A percentile compares a stretch with the other conserved stretches of the same genome.
Evolutionary conservation across 2,113 vertebrate genomes (phyloP).

Genomic region (Galbula dea): DNA sequence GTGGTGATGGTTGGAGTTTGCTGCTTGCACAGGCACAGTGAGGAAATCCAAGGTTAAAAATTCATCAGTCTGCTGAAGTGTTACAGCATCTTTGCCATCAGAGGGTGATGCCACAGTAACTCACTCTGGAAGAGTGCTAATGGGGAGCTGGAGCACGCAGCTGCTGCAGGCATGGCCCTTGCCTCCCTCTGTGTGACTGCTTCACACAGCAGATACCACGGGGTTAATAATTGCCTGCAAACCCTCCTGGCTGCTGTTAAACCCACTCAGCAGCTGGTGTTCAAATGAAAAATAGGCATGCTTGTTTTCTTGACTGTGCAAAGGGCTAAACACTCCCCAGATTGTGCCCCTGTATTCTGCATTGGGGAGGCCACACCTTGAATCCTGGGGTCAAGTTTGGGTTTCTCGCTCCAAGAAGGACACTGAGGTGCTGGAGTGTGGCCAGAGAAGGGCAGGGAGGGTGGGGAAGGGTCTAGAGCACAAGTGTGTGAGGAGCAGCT

Average conservation of each 20-base stretch:
- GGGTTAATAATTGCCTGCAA: background rate
- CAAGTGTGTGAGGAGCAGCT: no score
- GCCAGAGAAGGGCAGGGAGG: no score
- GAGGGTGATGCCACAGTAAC: background rate
- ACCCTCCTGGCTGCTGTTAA: background rate
- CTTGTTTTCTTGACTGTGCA: background rate
- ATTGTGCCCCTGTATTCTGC: no score
- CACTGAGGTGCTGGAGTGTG: no score
- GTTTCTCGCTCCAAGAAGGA: no score
- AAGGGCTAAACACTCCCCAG: background rate
- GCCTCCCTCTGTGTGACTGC: background rate
- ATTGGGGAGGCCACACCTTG: no score
- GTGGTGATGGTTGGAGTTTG: background rate
- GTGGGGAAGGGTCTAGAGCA: no score
- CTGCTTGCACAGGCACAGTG: background rate
- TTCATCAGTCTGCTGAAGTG: background rate
- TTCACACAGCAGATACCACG: fast-evolving
- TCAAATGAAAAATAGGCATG: background rate
- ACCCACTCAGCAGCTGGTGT: fast-evolving
- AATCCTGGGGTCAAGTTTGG: no score
- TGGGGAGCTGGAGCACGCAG: background rate
- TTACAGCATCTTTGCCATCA: background rate
- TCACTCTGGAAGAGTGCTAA: background rate
- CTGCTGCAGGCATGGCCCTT: background rate
- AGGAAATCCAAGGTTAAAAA: background rate